Conservation (phyloP, 1,140 invertebrate genomes). For the Bombus soroeensis region DNA sequence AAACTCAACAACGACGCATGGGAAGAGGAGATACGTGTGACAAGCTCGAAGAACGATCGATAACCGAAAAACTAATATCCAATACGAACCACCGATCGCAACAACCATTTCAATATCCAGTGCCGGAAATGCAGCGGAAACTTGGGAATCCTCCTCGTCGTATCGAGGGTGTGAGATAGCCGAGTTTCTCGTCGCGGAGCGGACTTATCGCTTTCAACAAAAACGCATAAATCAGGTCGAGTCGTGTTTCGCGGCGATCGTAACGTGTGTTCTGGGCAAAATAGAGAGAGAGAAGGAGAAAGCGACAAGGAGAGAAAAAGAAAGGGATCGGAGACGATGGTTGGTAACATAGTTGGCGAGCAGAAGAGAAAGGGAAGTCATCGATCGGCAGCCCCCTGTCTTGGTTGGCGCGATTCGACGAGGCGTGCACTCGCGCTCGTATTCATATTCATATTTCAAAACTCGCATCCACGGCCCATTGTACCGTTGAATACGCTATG, state of each 20-base stretch:
- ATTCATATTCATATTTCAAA: conserved; percentile 78
- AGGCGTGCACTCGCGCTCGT: conserved; percentile 63
- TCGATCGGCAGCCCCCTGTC: conserved; percentile 66
- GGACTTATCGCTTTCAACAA: conserved; percentile 37
- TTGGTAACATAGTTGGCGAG: conserved; percentile 22
- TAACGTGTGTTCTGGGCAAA: not conserved
- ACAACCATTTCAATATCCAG: not conserved
- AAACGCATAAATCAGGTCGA: conserved; percentile 54
- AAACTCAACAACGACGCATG: too few species aligned
- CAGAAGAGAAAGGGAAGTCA: conserved; percentile 54
- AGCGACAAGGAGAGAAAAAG: not conserved
- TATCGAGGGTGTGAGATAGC: not conserved
- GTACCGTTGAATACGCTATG: conserved; percentile 74
- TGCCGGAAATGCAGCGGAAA: not conserved
- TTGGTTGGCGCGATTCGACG: conserved; percentile 69
- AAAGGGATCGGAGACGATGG: not conserved
- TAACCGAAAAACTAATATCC: too few species aligned
- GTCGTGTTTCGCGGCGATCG: conserved; percentile 32
- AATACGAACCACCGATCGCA: not conserved
- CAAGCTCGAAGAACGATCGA: not conserved
- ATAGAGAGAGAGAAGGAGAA: not conserved
- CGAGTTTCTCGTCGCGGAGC: conserved; percentile 15
- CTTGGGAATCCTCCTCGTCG: not conserved
- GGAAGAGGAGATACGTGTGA: not conserved
- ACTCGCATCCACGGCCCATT: conserved; percentile 75